Base-by-base conservation (phyloP, 2,113 vertebrate species). In the Dipodomys ordii region DNA sequence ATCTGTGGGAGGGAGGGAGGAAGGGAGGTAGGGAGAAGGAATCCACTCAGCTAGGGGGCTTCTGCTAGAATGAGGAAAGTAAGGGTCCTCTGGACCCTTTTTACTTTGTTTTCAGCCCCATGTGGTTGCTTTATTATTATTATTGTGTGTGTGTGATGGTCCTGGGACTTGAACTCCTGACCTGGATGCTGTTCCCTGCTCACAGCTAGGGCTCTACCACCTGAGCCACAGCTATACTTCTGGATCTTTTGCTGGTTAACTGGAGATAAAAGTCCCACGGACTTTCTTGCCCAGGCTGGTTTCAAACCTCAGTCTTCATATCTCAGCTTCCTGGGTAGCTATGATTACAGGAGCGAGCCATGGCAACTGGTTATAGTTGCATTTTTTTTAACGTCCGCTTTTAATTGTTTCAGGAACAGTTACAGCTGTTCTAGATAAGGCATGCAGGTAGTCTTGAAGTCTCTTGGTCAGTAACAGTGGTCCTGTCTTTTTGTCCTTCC, bases 331-430 rank as follows among this genome's bases (percentile, higher is more conserved):
- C 49, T 53, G 9, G 12, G 49, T 11, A 16, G 53, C 53, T 57
- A 57, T 11, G 15, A 57, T 57, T 16, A 57, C 15, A 57, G 53
- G 53, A 57, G 15, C 15, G 53, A 57, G 53, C 53, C 53, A 57
- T 57, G 15, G 53, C 53, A 57, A 10, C 53, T 57, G 53, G 53
- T 57, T 57, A 57, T 57, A 13, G 53, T 57, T 57, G 39, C 39
- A 18, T 57, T 15, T 15, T 57, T 57, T 57, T 57, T 18, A 57
- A 57, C 3, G 13, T 16, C 10, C 15, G 4, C 53, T 57, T 57
- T 57, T 57, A 57, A 57, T 39, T 79, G 87, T 74, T 93, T 73
- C n/a, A 81, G 72, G 39, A 92, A 20, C n/a, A 72, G 10, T 88
- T n/a, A 62, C 6, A 80, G 76, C 57, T 32, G 10, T 62, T 79